Evolutionary conservation across 1,140 invertebrate genomes (phyloP).

Genomic region (Brachionus rotundiformis): DNA sequence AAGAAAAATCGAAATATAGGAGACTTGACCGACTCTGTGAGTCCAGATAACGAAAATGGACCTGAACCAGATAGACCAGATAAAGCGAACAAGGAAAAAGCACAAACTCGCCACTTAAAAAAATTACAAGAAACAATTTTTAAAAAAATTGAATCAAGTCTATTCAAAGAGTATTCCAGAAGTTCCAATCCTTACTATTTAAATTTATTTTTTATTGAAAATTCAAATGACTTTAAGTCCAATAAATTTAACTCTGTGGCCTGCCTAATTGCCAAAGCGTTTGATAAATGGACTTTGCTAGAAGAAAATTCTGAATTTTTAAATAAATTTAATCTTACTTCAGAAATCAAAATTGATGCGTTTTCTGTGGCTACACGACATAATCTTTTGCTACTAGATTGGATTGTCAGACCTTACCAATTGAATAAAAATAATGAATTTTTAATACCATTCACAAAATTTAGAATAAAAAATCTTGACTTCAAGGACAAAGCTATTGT

Average conservation of each 20-base stretch:
- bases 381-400: slow-evolving; percentile 56
- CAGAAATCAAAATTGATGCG: slow-evolving; percentile 55
- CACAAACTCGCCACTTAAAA: slow-evolving; percentile 28
- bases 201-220: slow-evolving; percentile 55
- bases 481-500: slow-evolving; percentile 56
- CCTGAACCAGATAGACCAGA: not conserved
- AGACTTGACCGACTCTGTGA: not conserved
- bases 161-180: slow-evolving; percentile 9
- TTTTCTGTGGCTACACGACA: slow-evolving; percentile 55
- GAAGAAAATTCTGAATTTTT: slow-evolving; percentile 40
- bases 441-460: slow-evolving; percentile 55
- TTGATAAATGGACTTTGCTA: slow-evolving; percentile 56
- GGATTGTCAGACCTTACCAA: slow-evolving; percentile 56
- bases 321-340: slow-evolving; percentile 42
- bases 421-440: slow-evolving; percentile 56
- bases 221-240: slow-evolving; percentile 55
- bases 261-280: slow-evolving; percentile 57
- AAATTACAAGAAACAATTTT: slow-evolving; percentile 21
- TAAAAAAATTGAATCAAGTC: slow-evolving; percentile 47
- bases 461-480: slow-evolving; percentile 55
- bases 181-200: slow-evolving; percentile 55
- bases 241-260: slow-evolving; percentile 57
- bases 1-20: slow-evolving; percentile 5
- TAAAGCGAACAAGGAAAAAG: slow-evolving; percentile 4
- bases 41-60: not conserved